phyloP scores from a whole-genome alignment of 2,888 invertebrate genomes.

The Nysson spinosus region DNA sequence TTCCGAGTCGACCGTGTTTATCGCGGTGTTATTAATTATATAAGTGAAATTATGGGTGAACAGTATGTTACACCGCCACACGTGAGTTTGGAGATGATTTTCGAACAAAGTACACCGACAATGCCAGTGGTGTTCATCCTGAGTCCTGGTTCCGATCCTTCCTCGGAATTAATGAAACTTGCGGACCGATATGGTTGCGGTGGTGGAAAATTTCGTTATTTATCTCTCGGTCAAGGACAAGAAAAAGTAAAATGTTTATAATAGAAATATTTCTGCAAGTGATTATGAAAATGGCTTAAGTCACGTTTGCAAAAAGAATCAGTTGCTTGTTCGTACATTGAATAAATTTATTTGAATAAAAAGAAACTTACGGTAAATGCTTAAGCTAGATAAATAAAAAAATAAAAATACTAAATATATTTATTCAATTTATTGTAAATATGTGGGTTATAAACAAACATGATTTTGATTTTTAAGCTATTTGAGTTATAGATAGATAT shows the following conservation, averaged over 20 bases:
- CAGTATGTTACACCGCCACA: constrained; percentile 91
- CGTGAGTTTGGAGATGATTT: constrained; percentile 88
- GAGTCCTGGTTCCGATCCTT: constrained; percentile 96
- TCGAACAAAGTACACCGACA: constrained; percentile 88
- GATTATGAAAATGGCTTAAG: too few relatives aligned
- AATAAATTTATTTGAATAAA: too few relatives aligned
- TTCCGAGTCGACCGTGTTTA: constrained; percentile 94
- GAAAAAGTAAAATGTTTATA: constrained; percentile 81
- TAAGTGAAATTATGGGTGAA: constrained; percentile 90
- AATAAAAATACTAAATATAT: too few relatives aligned
- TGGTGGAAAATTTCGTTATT: constrained; percentile 87
- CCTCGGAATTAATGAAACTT: constrained; percentile 89
- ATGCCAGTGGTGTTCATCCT: constrained; percentile 95
- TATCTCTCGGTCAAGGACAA: constrained; percentile 96
- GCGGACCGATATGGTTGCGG: constrained; percentile 84
- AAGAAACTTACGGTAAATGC: too few relatives aligned
- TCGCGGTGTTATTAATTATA: constrained; percentile 90
- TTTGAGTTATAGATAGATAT: too few relatives aligned
- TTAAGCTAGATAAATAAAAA: too few relatives aligned
- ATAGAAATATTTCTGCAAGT: too few relatives aligned
- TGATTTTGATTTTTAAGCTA: too few relatives aligned
- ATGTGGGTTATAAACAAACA: too few relatives aligned
- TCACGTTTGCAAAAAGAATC: background rate
- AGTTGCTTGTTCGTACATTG: too few relatives aligned
- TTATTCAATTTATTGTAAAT: too few relatives aligned